Evolutionary conservation across 2,113 vertebrate species (phyloP).

Genomic region (Notechis scutatus): DNA sequence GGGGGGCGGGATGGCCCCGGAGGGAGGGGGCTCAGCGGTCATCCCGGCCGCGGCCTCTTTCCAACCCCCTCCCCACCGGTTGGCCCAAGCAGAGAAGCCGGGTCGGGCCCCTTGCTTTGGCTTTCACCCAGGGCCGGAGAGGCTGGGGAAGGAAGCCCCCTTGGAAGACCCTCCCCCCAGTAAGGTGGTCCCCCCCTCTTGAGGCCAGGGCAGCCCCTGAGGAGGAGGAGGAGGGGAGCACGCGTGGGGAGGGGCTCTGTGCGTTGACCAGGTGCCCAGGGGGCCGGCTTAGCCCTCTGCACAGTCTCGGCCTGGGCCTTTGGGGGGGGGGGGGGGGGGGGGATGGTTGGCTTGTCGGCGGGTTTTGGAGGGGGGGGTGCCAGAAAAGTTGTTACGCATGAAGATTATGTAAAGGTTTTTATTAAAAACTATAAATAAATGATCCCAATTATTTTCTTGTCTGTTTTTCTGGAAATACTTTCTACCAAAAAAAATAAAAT

Average conservation of each 20-base stretch:
- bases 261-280: neutral
- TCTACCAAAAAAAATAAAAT: constrained; percentile 64
- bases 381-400: constrained; percentile 62
- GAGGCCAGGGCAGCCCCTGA: neutral
- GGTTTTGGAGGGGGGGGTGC: constrained; percentile 6
- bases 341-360: neutral
- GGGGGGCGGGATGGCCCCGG: neutral
- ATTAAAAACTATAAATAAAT: constrained; percentile 71
- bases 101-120: neutral
- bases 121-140: neutral
- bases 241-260: neutral
- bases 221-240: neutral
- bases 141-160: neutral
- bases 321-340: neutral
- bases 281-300: too few species aligned
- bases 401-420: constrained; percentile 75
- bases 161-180: accelerated
- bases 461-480: constrained; percentile 73
- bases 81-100: neutral
- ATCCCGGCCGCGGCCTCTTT: neutral
- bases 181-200: neutral
- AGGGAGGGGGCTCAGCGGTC: neutral
- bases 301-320: neutral
- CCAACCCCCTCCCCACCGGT: neutral
- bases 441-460: constrained; percentile 78